These are phyloP conservation scores for Ornithoptera priamus DNA, from an alignment of 2,888 invertebrate genomes.

Conservation along the genomic window DNA sequence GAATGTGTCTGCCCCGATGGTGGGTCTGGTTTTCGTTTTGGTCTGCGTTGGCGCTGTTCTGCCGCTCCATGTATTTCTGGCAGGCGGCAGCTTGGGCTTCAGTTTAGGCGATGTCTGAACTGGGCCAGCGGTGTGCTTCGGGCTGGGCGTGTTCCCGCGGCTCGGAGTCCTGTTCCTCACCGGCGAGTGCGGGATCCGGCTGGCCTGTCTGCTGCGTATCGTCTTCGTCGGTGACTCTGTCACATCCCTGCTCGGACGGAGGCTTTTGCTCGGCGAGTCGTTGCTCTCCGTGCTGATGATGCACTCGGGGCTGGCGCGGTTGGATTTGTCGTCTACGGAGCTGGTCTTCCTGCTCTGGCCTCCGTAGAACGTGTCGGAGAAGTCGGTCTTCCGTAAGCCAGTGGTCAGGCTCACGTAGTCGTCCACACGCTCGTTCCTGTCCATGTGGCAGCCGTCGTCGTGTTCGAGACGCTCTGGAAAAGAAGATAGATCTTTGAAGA, in stretches of 20 bases:
- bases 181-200: conserved; percentile 72
- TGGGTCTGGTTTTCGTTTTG: conserved; percentile 64
- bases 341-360: conserved; percentile 70
- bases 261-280: conserved; percentile 69
- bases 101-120: conserved; percentile 69
- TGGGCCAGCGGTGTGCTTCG: conserved; percentile 60
- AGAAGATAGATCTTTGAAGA: conserved; percentile 36
- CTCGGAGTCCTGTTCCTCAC: conserved; percentile 61
- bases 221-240: conserved; percentile 65
- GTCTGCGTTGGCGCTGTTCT: conserved; percentile 72
- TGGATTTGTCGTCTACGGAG: conserved; percentile 64
- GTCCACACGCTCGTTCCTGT: conserved; percentile 64
- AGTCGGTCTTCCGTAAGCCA: conserved; percentile 85
- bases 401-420: conserved; percentile 84
- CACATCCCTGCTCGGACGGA: conserved; percentile 60
- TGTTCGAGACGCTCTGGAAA: conserved; percentile 83
- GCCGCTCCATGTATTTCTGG: conserved; percentile 88
- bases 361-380: conserved; percentile 81
- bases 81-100: conserved; percentile 64
- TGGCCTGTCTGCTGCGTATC: conserved; percentile 65
- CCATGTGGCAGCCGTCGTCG: conserved; percentile 68
- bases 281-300: conserved; percentile 61
- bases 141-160: conserved; percentile 71
- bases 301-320: conserved; percentile 70
- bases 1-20: conserved; percentile 68